A percentile compares a stretch with the other conserved stretches of the same genome.
These are phyloP conservation scores for Mustela nigripes DNA, from an alignment of 2,113 vertebrate species.

Conservation along the genomic window DNA sequence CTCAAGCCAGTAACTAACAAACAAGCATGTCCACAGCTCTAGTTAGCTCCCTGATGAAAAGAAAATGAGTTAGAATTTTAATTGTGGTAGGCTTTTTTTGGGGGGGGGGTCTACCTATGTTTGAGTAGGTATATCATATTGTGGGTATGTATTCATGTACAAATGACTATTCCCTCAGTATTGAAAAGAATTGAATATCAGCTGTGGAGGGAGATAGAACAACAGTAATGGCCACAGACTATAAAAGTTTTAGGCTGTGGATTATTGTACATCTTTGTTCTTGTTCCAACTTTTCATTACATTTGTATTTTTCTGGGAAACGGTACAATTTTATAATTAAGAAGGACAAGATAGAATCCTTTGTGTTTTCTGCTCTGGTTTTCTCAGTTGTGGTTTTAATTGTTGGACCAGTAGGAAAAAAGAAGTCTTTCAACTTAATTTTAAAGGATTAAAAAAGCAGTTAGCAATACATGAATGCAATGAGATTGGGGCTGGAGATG, in stretches of 20 bases:
- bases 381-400: slow-evolving; percentile 40
- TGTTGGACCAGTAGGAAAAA: neutral
- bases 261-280: slow-evolving; percentile 24
- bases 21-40: neutral
- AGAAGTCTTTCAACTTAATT: slow-evolving; percentile 30
- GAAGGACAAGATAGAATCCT: neutral
- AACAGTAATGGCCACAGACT: neutral
- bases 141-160: neutral
- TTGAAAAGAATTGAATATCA: slow-evolving; percentile 14
- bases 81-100: neutral
- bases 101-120: neutral
- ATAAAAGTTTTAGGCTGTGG: neutral
- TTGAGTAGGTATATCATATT: neutral
- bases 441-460: neutral
- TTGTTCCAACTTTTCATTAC: slow-evolving; percentile 49
- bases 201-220: neutral
- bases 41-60: neutral
- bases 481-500: neutral
- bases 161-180: neutral
- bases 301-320: slow-evolving; percentile 40
- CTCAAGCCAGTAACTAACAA: neutral
- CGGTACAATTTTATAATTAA: slow-evolving; percentile 42
- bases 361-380: slow-evolving; percentile 3
- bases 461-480: neutral
- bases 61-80: neutral